These are phyloP conservation scores for Pygmarrhopalites habei DNA, from an alignment of 1,140 invertebrate species.

Conservation along the genomic window DNA sequence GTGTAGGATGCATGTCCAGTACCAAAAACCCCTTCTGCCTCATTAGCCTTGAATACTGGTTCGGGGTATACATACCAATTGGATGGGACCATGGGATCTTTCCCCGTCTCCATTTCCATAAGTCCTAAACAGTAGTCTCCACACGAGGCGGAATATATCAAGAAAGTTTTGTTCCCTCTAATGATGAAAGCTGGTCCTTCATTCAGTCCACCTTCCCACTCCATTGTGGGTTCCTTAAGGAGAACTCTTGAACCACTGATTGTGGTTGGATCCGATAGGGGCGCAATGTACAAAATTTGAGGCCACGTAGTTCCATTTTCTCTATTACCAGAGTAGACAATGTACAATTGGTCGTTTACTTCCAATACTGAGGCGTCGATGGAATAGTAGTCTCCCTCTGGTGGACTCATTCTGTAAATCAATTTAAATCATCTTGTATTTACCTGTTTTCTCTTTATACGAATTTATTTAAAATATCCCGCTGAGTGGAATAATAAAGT, in stretches of 20 bases:
- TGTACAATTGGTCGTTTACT: slow-evolving; percentile 17
- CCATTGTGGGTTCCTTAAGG: neutral
- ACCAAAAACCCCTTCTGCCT: slow-evolving; percentile 19
- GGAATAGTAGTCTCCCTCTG: slow-evolving; percentile 5
- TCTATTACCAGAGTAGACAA: slow-evolving; percentile 8
- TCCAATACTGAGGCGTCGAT: slow-evolving; percentile 26
- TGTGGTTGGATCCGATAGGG: slow-evolving; percentile 9
- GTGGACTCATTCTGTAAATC: slow-evolving; percentile 3
- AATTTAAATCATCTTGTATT: neutral
- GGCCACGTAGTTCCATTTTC: neutral
- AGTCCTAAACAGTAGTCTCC: slow-evolving; percentile 23
- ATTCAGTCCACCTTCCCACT: slow-evolving; percentile 24
- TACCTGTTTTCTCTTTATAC: neutral
- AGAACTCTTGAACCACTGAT: neutral
- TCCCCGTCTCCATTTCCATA: slow-evolving; percentile 21
- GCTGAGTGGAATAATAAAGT: no score
- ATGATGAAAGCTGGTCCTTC: slow-evolving; percentile 24
- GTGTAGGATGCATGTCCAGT: slow-evolving; percentile 29
- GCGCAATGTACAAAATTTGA: slow-evolving; percentile 19
- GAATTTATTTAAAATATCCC: no score
- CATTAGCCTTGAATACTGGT: slow-evolving; percentile 25
- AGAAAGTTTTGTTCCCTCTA: slow-evolving; percentile 15
- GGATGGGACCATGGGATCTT: slow-evolving; percentile 15
- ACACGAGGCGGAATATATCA: slow-evolving; percentile 15
- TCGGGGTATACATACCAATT: slow-evolving; percentile 21